Percentiles rank a stretch among this genome's conserved stretches.
These are phyloP conservation scores for Hypotaenidia philippensis DNA, from an alignment of 2,797 vertebrate genomes.

Conservation along the genomic window DNA sequence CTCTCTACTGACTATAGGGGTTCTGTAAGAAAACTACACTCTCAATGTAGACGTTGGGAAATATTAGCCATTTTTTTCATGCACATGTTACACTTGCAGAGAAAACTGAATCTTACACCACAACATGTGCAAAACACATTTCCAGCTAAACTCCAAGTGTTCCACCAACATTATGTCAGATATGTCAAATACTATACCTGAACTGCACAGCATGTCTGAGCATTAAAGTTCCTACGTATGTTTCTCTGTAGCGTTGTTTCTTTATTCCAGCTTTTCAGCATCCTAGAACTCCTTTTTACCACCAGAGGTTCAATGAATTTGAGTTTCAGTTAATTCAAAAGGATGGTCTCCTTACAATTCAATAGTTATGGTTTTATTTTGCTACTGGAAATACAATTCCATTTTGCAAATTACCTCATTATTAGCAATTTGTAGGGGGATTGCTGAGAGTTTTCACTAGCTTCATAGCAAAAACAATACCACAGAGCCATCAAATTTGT, in stretches of 20 bases:
- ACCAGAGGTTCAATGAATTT: not conserved
- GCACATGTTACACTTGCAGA: not conserved
- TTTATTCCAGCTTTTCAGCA: not conserved
- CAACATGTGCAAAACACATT: not conserved
- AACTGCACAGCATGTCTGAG: not conserved
- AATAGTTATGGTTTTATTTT: constrained; percentile 31
- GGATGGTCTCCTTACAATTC: not conserved
- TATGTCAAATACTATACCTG: not conserved
- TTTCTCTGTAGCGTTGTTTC: not conserved
- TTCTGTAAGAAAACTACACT: not conserved
- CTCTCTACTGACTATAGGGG: not conserved
- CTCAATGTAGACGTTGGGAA: not conserved
- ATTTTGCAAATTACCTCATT: constrained; percentile 50
- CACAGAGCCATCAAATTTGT: not conserved
- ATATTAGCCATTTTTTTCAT: not conserved
- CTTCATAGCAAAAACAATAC: constrained; percentile 31
- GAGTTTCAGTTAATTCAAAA: constrained; percentile 16
- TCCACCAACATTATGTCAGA: not conserved
- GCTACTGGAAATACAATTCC: constrained; percentile 27
- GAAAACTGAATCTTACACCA: not conserved
- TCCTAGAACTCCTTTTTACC: not conserved
- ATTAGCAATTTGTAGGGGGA: constrained; percentile 53
- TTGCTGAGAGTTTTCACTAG: constrained; percentile 50
- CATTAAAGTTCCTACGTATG: not conserved
- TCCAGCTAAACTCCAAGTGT: not conserved